Conservation (phyloP, 2,113 vertebrate genomes). For the Corythoichthys haematopterus region DNA sequence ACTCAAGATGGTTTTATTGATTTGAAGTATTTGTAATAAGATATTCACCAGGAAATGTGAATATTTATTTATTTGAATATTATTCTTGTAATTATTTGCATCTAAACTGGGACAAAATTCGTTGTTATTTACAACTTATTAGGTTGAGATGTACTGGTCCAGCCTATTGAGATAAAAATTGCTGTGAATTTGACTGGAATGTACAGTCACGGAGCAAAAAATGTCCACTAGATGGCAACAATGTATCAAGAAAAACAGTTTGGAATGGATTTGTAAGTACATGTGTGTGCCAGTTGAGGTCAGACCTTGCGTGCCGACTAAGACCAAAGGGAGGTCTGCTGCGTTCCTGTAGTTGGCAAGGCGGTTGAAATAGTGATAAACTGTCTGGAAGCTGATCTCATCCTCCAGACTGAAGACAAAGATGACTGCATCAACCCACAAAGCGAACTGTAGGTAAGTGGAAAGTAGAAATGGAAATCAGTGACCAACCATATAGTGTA, state of each 20-base stretch:
- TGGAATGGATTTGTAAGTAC: not conserved
- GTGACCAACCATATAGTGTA: not conserved
- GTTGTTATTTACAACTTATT: too few species aligned
- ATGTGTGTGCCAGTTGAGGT: slow-evolving; percentile 1
- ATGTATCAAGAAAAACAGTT: not conserved
- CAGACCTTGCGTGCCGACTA: slow-evolving; percentile 95
- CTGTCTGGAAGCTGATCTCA: slow-evolving; percentile 96
- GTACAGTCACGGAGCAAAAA: too few species aligned
- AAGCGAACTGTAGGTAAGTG: slow-evolving; percentile 78
- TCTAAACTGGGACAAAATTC: too few species aligned
- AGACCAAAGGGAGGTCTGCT: slow-evolving; percentile 86
- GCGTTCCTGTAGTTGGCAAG: slow-evolving; percentile 90
- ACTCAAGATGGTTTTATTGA: too few species aligned
- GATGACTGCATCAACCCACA: slow-evolving; percentile 97
- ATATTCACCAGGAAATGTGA: too few species aligned
- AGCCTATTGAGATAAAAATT: too few species aligned
- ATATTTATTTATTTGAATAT: too few species aligned
- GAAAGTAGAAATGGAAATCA: not conserved
- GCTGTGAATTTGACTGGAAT: too few species aligned
- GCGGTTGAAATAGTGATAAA: slow-evolving; percentile 96
- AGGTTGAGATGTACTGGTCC: too few species aligned
- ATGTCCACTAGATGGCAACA: not conserved
- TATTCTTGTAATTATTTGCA: too few species aligned
- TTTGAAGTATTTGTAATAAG: too few species aligned
- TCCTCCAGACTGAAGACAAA: slow-evolving; percentile 99